These are phyloP conservation scores for Falco concolor DNA, from an alignment of 2,797 vertebrate species.

Conservation along the genomic window DNA sequence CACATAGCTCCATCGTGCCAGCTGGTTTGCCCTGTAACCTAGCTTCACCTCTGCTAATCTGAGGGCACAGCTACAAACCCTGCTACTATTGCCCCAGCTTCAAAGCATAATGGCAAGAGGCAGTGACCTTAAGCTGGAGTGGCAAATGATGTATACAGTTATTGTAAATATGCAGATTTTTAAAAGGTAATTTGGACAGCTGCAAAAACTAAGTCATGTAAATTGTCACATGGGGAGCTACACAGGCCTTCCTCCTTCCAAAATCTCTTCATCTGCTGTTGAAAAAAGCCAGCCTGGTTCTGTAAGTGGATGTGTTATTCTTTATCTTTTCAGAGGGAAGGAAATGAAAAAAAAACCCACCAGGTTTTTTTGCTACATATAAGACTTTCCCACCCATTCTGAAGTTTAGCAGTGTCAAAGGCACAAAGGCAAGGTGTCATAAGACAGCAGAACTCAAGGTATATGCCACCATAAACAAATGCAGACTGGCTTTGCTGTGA, in stretches of 20 bases:
- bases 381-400: neutral
- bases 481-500: neutral
- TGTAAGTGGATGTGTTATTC: neutral
- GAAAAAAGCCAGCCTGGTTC: neutral
- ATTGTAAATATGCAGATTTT: neutral
- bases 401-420: neutral
- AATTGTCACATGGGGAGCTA: neutral
- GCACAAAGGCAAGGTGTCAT: neutral
- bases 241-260: neutral
- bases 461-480: neutral
- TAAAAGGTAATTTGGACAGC: neutral
- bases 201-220: neutral
- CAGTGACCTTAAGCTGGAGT: neutral
- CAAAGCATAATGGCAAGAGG: neutral
- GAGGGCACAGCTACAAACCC: neutral
- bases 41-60: neutral
- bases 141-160: neutral
- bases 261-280: neutral
- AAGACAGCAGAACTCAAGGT: neutral
- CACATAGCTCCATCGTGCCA: neutral
- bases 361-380: neutral
- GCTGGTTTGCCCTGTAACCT: neutral
- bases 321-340: neutral
- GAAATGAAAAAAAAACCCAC: neutral
- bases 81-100: neutral